Conservation (phyloP, 2,888 invertebrate genomes). For the Harpagoxenus sublaevis region DNA sequence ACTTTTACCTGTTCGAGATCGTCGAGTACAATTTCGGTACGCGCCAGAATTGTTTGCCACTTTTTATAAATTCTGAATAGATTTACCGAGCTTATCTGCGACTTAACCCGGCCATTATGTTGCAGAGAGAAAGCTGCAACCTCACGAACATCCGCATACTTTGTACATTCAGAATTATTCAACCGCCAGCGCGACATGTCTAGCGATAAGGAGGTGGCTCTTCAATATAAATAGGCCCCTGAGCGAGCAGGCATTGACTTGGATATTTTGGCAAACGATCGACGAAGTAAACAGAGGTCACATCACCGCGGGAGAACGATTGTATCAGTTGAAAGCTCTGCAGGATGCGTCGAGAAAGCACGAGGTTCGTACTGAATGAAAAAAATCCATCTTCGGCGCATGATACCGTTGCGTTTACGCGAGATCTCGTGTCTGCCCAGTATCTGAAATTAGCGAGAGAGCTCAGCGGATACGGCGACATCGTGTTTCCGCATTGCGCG, state of each 20-base stretch:
- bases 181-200: constrained; percentile 98
- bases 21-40: constrained; percentile 98
- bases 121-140: constrained; percentile 97
- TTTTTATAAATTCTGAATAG: neutral
- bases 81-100: neutral
- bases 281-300: constrained; percentile 98
- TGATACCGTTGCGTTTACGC: neutral
- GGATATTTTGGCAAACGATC: constrained; percentile 97
- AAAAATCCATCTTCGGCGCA: neutral
- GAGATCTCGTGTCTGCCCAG: constrained; percentile 78
- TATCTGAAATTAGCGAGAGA: constrained; percentile 94
- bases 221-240: constrained; percentile 92
- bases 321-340: constrained; percentile 98
- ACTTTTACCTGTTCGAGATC: constrained; percentile 98
- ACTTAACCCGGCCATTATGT: constrained; percentile 59
- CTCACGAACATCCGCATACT: constrained; percentile 98
- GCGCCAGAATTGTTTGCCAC: constrained; percentile 72
- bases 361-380: constrained; percentile 88
- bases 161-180: constrained; percentile 99
- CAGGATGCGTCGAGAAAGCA: constrained; percentile 95
- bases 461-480: constrained; percentile 96
- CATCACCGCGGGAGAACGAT: constrained; percentile 95
- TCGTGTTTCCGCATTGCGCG: constrained; percentile 97
- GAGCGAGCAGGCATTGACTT: constrained; percentile 92
- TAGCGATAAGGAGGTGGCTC: constrained; percentile 95